Base-by-base conservation (phyloP, 30 jellyfish, hydroid and myxozoan genomes). In the Catostylus mosaicus region DNA sequence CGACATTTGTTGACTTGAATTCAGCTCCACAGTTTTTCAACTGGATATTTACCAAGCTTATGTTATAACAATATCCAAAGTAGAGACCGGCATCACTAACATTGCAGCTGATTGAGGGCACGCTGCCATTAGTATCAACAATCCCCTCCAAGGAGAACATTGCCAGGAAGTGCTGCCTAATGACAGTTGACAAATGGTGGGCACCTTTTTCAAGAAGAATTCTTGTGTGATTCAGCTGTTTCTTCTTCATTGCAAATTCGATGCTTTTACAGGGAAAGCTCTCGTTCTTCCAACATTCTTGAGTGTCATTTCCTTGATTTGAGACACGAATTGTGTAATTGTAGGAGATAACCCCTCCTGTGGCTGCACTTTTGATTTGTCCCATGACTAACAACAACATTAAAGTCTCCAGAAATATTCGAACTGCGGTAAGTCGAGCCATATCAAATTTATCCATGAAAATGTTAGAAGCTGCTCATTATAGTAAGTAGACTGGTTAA, bases 221-320 rank as follows among this genome's bases (percentile, higher is more conserved):
- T 50, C 38, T 40, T 0, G 96, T 77, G 29, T 80, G 40, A 43
- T 77, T 62, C 1, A 67, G 84, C 33, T 54, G n/a, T 35, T 54
- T 50, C 48, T 67, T 77, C 3, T 72, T 71, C 56, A 78, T 54
- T 10, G 88, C 92, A 57, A 43, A 90, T 20, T 78, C 84, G 30
- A 90, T 68, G 31, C 93, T 82, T 72, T 47, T 78, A 75, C 97
- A 90, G 0, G 97, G 82, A 66, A 20, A 7, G 1, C 26, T 30
- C 32, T 73, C 90, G 62, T 51, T 67, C 24, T 5, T n/a, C 90
- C 75, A 80, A 37, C 90, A 80, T 23, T 76, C 89, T 63, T 60
- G 45, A 20, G 54, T 29, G 70, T 78, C 82, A 22, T 78, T 43
- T 0, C 89, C 89, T 4, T 20, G 24, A 36, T 23, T 12, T 20